Evolutionary conservation across 1,140 invertebrate species (phyloP).

Genomic region (Thalassaphorura encarpata): DNA sequence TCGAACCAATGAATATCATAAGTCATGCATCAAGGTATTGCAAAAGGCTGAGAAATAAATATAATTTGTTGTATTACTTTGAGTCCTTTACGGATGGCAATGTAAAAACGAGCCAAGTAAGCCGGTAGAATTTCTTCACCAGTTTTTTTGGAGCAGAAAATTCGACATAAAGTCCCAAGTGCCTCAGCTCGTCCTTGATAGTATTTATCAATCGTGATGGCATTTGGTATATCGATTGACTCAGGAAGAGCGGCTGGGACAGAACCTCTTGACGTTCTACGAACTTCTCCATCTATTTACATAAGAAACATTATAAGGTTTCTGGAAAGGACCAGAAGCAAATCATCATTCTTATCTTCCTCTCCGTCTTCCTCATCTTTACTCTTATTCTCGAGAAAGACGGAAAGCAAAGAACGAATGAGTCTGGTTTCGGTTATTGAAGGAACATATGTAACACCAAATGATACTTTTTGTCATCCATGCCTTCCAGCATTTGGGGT

Average conservation of each 20-base stretch:
- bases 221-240: conserved; percentile 30
- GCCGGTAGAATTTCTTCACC: conserved; percentile 88
- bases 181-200: conserved; percentile 78
- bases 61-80: conserved; percentile 40
- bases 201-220: conserved; percentile 54
- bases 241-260: conserved; percentile 30
- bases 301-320: neutral
- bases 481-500: too few species aligned
- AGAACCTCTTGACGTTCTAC: conserved; percentile 27
- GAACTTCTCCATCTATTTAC: conserved; percentile 15
- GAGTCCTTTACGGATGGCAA: conserved; percentile 79
- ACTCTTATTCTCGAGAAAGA: too few species aligned
- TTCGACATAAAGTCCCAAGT: conserved; percentile 83
- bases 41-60: neutral
- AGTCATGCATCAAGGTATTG: neutral
- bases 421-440: too few species aligned
- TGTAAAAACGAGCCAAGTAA: conserved; percentile 90
- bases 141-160: conserved; percentile 93
- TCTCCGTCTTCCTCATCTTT: too few species aligned
- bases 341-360: too few species aligned
- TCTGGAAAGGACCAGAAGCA: neutral
- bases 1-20: neutral
- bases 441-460: too few species aligned
- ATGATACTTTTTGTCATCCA: too few species aligned
- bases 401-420: too few species aligned